Base-by-base conservation (phyloP, 1,140 invertebrate genomes). In the Archegozetes longisetosus region DNA sequence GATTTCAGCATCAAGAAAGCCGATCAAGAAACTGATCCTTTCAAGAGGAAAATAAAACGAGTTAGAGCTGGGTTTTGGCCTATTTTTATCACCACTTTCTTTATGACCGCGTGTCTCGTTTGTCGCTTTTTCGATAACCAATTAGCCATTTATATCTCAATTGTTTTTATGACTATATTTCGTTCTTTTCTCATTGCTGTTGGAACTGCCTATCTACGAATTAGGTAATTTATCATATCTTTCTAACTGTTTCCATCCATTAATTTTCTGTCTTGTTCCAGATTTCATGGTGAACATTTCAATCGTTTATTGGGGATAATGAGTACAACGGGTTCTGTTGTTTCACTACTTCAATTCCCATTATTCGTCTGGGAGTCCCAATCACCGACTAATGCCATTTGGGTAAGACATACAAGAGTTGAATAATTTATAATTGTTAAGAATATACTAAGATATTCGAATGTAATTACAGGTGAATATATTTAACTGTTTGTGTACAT, bases 221-320 rank as follows among this genome's bases (percentile, higher is more conserved):
- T 65, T 47, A 56, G 66, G 66, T 67, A 48, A 59, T 23, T 55
- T 3, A 60, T 24, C 3, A 32, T n/a, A n/a, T 23, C 55, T 24
- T 9, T 49, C n/a, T n/a, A n/a, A n/a, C n/a, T n/a, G n/a, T n/a
- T n/a, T n/a, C n/a, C n/a, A n/a, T n/a, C n/a, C n/a, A n/a, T 20
- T 53, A 25, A 6, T 9, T 26, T 53, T 53, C 9, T 46, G 9
- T 46, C 24, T 49, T 54, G 24, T 3, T 53, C 12, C 46, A 66
- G 66, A 32, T 67, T 66, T 50, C 64, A 64, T 4, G 61, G 55
- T 3, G 61, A 66, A n/a, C 66, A 67, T 55, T 67, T 67, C 54
- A 64, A 62, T 52, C 51, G 49, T 20, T 53, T 67, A 6, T 55
- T 67, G 1, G 66, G 66, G 2, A 67, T 67, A 23, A 66, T 67